phyloP scores from a whole-genome alignment of 2,797 vertebrate genomes.

The Nyctibius grandis region DNA sequence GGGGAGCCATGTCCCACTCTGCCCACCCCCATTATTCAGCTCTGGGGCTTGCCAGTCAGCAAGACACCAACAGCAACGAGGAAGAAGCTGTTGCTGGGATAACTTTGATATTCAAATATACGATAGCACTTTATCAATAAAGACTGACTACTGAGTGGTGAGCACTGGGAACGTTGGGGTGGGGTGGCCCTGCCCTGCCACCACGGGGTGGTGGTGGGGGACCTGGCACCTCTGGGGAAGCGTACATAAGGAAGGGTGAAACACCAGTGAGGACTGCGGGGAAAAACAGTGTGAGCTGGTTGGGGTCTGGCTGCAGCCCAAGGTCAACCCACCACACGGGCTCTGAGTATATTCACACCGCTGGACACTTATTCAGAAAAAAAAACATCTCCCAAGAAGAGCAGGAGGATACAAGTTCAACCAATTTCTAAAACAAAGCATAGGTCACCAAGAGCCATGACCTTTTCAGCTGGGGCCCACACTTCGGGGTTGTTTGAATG shows the following conservation, averaged over 20 bases:
- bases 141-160: neutral
- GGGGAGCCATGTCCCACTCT: rapidly evolving
- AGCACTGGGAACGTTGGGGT: rapidly evolving
- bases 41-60: neutral
- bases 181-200: no score
- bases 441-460: neutral
- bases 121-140: neutral
- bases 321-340: rapidly evolving
- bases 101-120: rapidly evolving
- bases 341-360: rapidly evolving
- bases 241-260: rapidly evolving
- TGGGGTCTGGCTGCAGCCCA: neutral
- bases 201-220: no score
- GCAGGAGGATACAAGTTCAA: no score
- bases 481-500: rapidly evolving
- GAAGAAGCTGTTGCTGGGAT: neutral
- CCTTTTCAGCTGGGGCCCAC: neutral
- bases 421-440: neutral
- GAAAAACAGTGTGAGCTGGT: neutral
- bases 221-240: neutral
- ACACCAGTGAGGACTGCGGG: no score
- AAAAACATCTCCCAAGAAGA: neutral
- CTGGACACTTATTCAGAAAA: rapidly evolving
- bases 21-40: rapidly evolving
- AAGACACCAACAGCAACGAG: rapidly evolving